Evolutionary conservation across 2,888 invertebrate species (phyloP).

Genomic region (Mimachlamys varia): DNA sequence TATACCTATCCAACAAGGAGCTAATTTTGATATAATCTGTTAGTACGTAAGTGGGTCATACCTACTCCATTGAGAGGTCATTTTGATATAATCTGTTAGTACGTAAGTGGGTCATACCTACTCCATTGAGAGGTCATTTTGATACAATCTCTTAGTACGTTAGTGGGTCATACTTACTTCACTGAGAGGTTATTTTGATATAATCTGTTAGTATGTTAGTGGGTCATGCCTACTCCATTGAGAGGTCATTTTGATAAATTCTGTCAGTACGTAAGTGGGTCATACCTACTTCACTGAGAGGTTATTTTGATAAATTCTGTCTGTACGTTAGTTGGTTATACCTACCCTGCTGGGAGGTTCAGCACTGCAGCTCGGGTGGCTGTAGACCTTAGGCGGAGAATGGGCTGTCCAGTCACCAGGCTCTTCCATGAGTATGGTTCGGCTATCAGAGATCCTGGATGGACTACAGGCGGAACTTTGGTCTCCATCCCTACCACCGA

Average conservation of each 20-base stretch:
- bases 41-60: background rate
- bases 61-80: constrained; percentile 78
- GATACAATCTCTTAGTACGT: too few relatives aligned
- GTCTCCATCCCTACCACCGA: constrained; percentile 64
- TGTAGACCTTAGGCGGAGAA: constrained; percentile 76
- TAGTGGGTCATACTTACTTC: constrained; percentile 65
- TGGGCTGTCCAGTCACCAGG: constrained; percentile 79
- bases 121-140: constrained; percentile 76
- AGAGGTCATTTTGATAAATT: constrained; percentile 60
- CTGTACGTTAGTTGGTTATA: background rate
- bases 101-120: constrained; percentile 47
- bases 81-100: too few relatives aligned
- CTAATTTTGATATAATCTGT: too few relatives aligned
- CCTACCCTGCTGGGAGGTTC: constrained; percentile 79
- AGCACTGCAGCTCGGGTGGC: constrained; percentile 78
- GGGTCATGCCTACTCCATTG: constrained; percentile 72
- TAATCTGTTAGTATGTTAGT: too few relatives aligned
- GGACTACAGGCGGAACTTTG: constrained; percentile 63
- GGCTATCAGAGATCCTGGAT: constrained; percentile 78
- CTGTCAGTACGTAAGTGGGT: background rate
- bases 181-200: constrained; percentile 71
- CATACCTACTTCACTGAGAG: constrained; percentile 77
- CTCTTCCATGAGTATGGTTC: constrained; percentile 81
- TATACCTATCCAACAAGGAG: too few relatives aligned
- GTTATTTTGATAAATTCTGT: background rate